A percentile compares a stretch with the other conserved stretches of the same genome.
Conservation (phyloP, 1,140 invertebrate genomes). For the Brachionus calyciflorus region DNA sequence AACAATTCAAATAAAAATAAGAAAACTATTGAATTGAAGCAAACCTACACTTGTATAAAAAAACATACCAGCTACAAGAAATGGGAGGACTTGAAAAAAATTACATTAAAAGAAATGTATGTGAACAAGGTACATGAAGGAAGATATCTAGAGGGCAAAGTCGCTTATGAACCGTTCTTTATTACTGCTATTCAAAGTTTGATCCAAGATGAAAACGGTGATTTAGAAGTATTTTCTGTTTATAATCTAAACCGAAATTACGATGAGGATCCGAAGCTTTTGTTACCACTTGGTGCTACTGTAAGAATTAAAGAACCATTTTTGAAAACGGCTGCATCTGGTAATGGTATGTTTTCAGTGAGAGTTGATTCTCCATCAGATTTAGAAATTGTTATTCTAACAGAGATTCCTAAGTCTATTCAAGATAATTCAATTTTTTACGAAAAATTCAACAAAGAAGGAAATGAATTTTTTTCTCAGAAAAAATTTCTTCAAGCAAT, state of each 20-base stretch:
- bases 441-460: slow-evolving; percentile 26
- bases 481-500: background rate
- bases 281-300: background rate
- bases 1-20: background rate
- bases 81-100: background rate
- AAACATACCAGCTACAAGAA: slow-evolving; percentile 15
- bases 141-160: slow-evolving; percentile 6
- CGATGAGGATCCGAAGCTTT: background rate
- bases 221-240: background rate
- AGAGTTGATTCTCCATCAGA: slow-evolving; percentile 23
- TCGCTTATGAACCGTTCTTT: background rate
- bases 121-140: slow-evolving; percentile 33
- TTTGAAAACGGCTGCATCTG: background rate
- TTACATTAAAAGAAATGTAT: slow-evolving; percentile 7
- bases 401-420: background rate
- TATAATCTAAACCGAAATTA: slow-evolving; percentile 18
- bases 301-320: slow-evolving; percentile 36
- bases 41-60: slow-evolving; percentile 4
- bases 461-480: slow-evolving; percentile 12
- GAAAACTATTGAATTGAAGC: background rate
- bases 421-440: background rate
- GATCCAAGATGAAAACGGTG: slow-evolving; percentile 19
- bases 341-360: background rate
- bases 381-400: background rate
- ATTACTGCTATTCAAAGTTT: slow-evolving; percentile 22